A percentile compares a stretch with the other conserved stretches of the same genome.
These are phyloP conservation scores for Macrosteles quadrilineatus DNA, from an alignment of 1,140 invertebrate species.

Conservation along the genomic window DNA sequence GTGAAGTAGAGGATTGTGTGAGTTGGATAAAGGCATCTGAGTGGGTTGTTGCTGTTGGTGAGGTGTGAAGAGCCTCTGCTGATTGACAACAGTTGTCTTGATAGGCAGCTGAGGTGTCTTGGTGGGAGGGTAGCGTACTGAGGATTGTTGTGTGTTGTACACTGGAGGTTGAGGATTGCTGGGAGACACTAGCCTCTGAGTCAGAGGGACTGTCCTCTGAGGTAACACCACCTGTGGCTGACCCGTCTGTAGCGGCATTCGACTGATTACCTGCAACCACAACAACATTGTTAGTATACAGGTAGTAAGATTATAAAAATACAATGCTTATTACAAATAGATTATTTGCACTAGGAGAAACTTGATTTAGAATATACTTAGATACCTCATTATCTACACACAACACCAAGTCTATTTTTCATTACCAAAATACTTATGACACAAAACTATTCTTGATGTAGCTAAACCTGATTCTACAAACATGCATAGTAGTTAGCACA, in stretches of 20 bases:
- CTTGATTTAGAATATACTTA: no score
- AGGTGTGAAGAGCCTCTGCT: background rate
- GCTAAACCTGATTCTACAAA: no score
- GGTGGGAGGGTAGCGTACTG: background rate
- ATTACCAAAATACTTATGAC: no score
- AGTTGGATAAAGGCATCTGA: constrained; percentile 33
- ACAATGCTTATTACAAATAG: no score
- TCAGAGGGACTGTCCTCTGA: constrained; percentile 1
- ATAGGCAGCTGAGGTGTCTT: constrained; percentile 12
- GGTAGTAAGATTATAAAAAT: no score
- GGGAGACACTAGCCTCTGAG: constrained; percentile 4
- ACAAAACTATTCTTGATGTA: no score
- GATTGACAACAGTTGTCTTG: constrained; percentile 8
- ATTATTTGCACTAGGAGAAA: no score
- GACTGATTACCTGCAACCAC: no score
- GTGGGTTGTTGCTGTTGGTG: constrained; percentile 35
- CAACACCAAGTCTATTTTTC: no score
- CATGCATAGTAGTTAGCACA: no score
- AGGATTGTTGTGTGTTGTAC: background rate
- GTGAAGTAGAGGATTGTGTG: constrained; percentile 15
- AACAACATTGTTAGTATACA: no score
- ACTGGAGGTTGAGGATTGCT: background rate
- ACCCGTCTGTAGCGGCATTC: background rate
- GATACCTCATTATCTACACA: no score
- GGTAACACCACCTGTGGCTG: constrained; percentile 22